These are phyloP conservation scores for Goniozus legneri DNA, from an alignment of 1,140 invertebrate genomes.

Conservation along the genomic window DNA sequence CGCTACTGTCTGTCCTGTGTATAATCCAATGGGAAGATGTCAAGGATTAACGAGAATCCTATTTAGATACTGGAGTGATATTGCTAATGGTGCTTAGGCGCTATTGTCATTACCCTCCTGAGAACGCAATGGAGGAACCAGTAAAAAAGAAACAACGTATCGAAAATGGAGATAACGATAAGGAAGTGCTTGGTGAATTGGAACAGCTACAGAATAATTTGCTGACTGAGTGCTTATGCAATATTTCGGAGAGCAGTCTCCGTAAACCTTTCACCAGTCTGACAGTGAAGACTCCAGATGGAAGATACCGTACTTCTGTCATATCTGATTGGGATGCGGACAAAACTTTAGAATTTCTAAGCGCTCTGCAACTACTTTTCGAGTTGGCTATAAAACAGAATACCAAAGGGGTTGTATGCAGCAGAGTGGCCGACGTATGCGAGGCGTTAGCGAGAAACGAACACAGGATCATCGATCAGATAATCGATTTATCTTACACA, in stretches of 20 bases:
- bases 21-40: slow-evolving; percentile 2
- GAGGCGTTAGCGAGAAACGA: slow-evolving; percentile 76
- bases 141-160: slow-evolving; percentile 72
- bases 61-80: slow-evolving; percentile 13
- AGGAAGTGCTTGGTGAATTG: slow-evolving; percentile 54
- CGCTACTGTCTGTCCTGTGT: too few species aligned
- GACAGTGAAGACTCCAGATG: slow-evolving; percentile 54
- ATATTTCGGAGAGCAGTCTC: slow-evolving; percentile 66
- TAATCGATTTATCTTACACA: slow-evolving; percentile 73
- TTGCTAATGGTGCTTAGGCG: slow-evolving; percentile 44
- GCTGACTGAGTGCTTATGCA: slow-evolving; percentile 73
- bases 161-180: slow-evolving; percentile 49
- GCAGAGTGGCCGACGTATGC: slow-evolving; percentile 72
- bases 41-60: slow-evolving; percentile 16
- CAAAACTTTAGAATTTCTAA: slow-evolving; percentile 72
- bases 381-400: slow-evolving; percentile 83
- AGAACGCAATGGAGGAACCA: slow-evolving; percentile 61
- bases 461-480: slow-evolving; percentile 77
- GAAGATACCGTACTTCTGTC: slow-evolving; percentile 53
- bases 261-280: slow-evolving; percentile 67
- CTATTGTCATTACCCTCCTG: slow-evolving; percentile 28
- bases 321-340: slow-evolving; percentile 70
- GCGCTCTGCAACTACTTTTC: slow-evolving; percentile 77
- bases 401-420: slow-evolving; percentile 74
- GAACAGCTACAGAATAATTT: slow-evolving; percentile 61